Evolutionary conservation across 2,888 invertebrate genomes (phyloP).

Genomic region (Nomada fucata): DNA sequence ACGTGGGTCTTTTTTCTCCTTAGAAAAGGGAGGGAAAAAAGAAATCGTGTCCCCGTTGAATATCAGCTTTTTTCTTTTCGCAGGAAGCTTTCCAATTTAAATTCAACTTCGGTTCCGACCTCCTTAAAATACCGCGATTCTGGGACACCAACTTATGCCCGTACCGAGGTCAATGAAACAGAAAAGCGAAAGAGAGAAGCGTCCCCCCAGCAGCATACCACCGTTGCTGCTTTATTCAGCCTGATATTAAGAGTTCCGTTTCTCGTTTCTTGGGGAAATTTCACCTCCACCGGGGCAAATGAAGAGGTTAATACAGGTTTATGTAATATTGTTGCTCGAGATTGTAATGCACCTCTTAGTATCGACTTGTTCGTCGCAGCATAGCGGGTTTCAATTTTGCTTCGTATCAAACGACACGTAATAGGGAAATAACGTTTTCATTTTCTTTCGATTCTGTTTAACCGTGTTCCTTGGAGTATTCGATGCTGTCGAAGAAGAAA

Average conservation of each 20-base stretch:
- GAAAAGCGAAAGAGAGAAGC: constrained; percentile 29
- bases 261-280: background rate
- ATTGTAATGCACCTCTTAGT: background rate
- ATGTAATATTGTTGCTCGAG: background rate
- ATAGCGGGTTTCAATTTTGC: no score
- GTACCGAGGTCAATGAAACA: constrained; percentile 45
- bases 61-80: constrained; percentile 24
- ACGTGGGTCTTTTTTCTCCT: background rate
- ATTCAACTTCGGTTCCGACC: constrained; percentile 41
- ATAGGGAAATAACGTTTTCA: no score
- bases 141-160: constrained; percentile 40
- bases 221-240: constrained; percentile 23
- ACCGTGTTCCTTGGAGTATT: no score
- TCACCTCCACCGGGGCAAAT: background rate
- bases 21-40: no score
- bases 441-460: no score
- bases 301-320: background rate
- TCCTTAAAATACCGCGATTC: constrained; percentile 50
- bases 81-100: constrained; percentile 39
- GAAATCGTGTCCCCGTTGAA: constrained; percentile 3
- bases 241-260: constrained; percentile 10
- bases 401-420: no score
- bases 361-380: background rate
- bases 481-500: no score
- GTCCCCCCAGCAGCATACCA: background rate